Evolutionary conservation across 2,888 invertebrate species (phyloP).

Genomic region (Synergus japonicus): DNA sequence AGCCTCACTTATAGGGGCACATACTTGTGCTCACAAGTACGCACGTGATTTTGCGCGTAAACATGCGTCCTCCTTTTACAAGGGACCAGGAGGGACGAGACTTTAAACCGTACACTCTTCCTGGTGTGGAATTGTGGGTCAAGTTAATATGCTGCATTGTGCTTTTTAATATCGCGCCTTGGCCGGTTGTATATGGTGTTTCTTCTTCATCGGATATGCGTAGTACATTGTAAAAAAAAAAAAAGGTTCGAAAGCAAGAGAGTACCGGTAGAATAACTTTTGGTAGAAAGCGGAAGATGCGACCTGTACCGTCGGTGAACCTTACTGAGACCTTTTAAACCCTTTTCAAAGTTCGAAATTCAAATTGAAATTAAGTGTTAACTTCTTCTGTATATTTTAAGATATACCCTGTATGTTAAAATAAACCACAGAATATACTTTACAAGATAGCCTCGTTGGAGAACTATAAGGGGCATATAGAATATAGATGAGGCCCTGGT

Average conservation of each 20-base stretch:
- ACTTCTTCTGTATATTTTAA: too few relatives aligned
- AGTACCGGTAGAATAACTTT: constrained; percentile 6
- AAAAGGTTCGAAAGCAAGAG: neutral
- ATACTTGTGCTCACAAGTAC: constrained; percentile 40
- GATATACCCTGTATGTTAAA: too few relatives aligned
- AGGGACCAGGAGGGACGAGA: constrained; percentile 46
- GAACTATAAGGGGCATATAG: too few relatives aligned
- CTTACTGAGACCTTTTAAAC: too few relatives aligned
- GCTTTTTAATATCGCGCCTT: constrained; percentile 39
- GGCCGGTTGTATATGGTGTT: neutral
- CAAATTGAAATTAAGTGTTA: too few relatives aligned
- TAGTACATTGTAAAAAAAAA: neutral
- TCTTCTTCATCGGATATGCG: constrained; percentile 8
- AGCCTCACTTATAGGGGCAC: neutral
- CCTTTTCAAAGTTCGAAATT: too few relatives aligned
- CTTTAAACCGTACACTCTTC: constrained; percentile 50
- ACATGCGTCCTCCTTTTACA: constrained; percentile 35
- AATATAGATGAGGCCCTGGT: constrained; percentile 50
- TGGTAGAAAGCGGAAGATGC: neutral
- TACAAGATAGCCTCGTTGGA: too few relatives aligned
- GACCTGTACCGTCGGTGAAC: too few relatives aligned
- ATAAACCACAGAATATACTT: too few relatives aligned
- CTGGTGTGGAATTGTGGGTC: constrained; percentile 53
- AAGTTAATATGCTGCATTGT: constrained; percentile 44
- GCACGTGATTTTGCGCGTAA: constrained; percentile 50